These are phyloP conservation scores for Drosophila mettleri DNA, from an alignment of 2,888 invertebrate species.

Conservation along the genomic window DNA sequence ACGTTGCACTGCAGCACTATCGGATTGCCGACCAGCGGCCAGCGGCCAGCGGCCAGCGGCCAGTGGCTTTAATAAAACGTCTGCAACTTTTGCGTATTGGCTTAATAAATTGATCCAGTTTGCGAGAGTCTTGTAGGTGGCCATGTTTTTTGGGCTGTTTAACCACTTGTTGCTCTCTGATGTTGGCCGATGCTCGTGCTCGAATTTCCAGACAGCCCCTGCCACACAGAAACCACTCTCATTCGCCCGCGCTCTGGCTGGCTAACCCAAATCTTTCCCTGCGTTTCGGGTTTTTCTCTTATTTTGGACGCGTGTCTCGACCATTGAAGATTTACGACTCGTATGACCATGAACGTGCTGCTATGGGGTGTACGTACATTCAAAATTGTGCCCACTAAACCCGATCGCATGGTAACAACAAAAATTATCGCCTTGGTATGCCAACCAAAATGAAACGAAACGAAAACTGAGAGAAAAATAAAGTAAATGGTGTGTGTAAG, in stretches of 20 bases:
- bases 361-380: conserved; percentile 53
- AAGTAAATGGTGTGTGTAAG: conserved; percentile 56
- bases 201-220: conserved; percentile 49
- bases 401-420: conserved; percentile 48
- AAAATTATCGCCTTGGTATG: conserved; percentile 67
- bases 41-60: too few species aligned
- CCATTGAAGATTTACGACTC: conserved; percentile 76
- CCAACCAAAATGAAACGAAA: conserved; percentile 58
- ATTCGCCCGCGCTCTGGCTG: conserved; percentile 14
- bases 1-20: conserved; percentile 36
- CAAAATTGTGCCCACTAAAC: conserved; percentile 26
- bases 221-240: neutral
- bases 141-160: conserved; percentile 67
- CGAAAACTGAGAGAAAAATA: conserved; percentile 52
- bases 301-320: conserved; percentile 68
- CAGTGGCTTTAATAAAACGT: conserved; percentile 50
- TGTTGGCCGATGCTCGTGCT: conserved; percentile 50
- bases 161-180: conserved; percentile 68
- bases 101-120: conserved; percentile 76
- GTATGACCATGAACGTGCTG: conserved; percentile 79
- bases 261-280: conserved; percentile 67
- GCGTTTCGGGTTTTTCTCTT: conserved; percentile 35
- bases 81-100: conserved; percentile 61
- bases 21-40: conserved; percentile 38
- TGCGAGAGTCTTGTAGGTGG: conserved; percentile 67